Evolutionary conservation across 2,797 vertebrate species (phyloP).

Genomic region (Phrynocephalus guinanensis): DNA sequence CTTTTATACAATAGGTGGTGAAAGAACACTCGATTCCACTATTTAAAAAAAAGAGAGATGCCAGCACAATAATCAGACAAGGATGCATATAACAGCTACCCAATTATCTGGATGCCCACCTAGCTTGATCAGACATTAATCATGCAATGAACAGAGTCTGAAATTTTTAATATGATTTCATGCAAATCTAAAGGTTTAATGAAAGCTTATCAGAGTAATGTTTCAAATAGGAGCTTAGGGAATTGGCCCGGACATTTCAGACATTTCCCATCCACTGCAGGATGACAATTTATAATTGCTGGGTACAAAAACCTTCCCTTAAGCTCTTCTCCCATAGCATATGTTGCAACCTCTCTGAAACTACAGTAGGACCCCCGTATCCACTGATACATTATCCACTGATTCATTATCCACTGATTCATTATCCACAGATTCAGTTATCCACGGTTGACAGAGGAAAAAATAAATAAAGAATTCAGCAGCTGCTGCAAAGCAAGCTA

Average conservation of each 20-base stretch:
- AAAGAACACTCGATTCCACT: constrained; percentile 20
- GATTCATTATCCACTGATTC: too few species aligned
- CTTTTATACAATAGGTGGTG: constrained; percentile 42
- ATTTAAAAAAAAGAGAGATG: constrained; percentile 33
- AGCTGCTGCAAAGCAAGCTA: too few species aligned
- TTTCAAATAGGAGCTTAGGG: neutral
- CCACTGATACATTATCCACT: too few species aligned
- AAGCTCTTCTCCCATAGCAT: neutral
- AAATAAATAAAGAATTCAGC: too few species aligned
- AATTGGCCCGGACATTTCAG: neutral
- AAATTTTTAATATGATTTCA: neutral
- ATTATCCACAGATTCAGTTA: too few species aligned
- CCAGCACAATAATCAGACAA: neutral
- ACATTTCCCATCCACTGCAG: too few species aligned
- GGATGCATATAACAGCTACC: neutral
- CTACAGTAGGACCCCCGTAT: too few species aligned
- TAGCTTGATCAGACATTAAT: neutral
- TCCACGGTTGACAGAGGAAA: too few species aligned
- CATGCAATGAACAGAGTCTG: neutral
- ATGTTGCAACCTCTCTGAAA: neutral
- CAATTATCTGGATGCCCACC: neutral
- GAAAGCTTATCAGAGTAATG: neutral
- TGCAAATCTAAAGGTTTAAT: neutral
- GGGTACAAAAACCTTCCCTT: neutral
- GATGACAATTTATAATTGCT: neutral